A percentile compares a stretch with the other conserved stretches of the same genome.
Evolutionary conservation across 2,888 invertebrate species (phyloP).

Genomic region (Bombylius discolor): DNA sequence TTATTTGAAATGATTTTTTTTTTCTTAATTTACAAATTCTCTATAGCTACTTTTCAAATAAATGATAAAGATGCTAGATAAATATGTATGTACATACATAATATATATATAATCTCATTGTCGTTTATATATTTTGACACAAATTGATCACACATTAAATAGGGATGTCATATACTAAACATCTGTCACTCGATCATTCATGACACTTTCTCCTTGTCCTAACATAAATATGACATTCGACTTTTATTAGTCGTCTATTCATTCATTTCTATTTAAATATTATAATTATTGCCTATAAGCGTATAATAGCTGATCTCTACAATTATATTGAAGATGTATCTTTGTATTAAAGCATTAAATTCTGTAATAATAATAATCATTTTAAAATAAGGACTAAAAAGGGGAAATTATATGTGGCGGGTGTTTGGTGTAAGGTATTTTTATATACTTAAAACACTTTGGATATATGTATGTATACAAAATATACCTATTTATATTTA

Average conservation of each 20-base stretch:
- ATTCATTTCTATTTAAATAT: not conserved
- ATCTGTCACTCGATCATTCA: slow-evolving; percentile 14
- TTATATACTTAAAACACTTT: too few species aligned
- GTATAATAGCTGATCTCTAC: not conserved
- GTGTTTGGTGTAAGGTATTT: too few species aligned
- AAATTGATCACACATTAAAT: slow-evolving; percentile 6
- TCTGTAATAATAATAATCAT: too few species aligned
- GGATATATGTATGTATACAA: too few species aligned
- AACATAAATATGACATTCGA: not conserved
- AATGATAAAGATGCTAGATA: not conserved
- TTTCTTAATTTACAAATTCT: not conserved
- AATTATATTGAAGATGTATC: too few species aligned
- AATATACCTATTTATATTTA: too few species aligned
- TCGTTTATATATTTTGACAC: slow-evolving; percentile 1
- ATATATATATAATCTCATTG: not conserved
- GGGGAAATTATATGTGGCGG: too few species aligned
- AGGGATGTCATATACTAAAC: slow-evolving; percentile 6
- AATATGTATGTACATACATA: not conserved
- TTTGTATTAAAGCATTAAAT: too few species aligned
- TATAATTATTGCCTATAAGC: too few species aligned
- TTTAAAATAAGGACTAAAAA: too few species aligned
- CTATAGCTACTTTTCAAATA: too few species aligned
- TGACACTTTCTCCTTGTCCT: slow-evolving; percentile 1
- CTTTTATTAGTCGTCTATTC: slow-evolving; percentile 5
- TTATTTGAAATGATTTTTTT: not conserved